Base-by-base conservation (phyloP, 2,888 invertebrate species). In the Odontothrips loti region DNA sequence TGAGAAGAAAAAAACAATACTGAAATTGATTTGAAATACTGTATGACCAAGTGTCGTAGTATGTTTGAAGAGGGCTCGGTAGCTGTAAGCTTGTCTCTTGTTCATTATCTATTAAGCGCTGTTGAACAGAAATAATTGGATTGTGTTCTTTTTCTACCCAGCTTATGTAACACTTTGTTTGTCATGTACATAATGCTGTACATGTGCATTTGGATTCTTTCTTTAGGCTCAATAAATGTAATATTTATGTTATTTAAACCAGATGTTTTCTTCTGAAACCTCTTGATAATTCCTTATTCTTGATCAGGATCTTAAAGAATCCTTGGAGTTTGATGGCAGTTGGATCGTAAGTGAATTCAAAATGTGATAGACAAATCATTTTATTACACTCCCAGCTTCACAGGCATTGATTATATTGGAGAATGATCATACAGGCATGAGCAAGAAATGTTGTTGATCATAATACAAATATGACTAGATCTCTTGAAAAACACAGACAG, bases 381-480 rank as follows among this genome's bases (percentile, higher is more conserved):
- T 75, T 75, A 75, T 75, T 75, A 12, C 23, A 27, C 68, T 23
- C 68, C 68, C 68, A 75, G 68, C n/a, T 75, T 75, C 68, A 27
- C 68, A 75, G 68, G 68, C 27, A 75, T 75, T 75, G 23, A 23
- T 75, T 68, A 23, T 27, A 75, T 17, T 20, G 58, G 20, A 17
- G n/a, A 58, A 20, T 58, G 58, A 17, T 58, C 20, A 75, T 4
- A 27, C 27, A 27, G 68, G 68, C 68, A 75, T 75, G 68, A 75
- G 68, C 12, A 75, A 75, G 68, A 75, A 75, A 75, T 27, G 68
- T 58, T 58, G 58, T 58, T 27, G 11, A 75, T 27, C 27, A 75
- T 27, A 27, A 75, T 27, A 75, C 23, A 27, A 75, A 75, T 27
- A 75, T 75, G 68, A 75, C 68, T 75, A 75, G 68, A 75, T 75